Evolutionary conservation across 2,888 invertebrate species (phyloP), one percentile per base, ranked within the genome.

Genomic region (Dexiosoma caninum): DNA sequence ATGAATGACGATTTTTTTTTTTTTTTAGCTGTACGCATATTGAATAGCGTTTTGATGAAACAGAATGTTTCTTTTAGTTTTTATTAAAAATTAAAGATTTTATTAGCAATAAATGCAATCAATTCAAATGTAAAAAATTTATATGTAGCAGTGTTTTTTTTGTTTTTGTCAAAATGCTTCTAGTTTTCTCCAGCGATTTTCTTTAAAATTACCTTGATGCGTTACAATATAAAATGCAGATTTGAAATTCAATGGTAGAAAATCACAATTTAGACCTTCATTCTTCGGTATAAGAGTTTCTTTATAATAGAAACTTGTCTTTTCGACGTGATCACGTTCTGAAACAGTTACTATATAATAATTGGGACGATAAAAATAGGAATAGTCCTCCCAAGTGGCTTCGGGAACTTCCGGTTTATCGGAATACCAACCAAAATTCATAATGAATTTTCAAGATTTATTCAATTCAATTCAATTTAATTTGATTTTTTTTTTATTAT

Each of bases 341-440:
- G 91, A 91, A 62, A 91, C 88, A 60, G 91, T 91, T 67, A 91
- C 86, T 82, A 86, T 86, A 82, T 90, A 90, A 75, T 86, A 88
- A 66, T 89, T 86, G 71, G 90, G 89, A 78, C 88, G 89, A 86
- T 89, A 91, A 71, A 88, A 89, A 83, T 87, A 87, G 82, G 90
- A 87, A 83, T 87, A 87, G 81, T 91, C 91, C 78, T 89, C 89
- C 92, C 92, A 93, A 85, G 91, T 92, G 71, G 91, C 92, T 88
- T 91, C 90, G 82, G 90, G 89, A 85, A 90, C 89, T 79, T 87
- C 86, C 87, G 86, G 72, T 84, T 86, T 87, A 80, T 88, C 87
- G 74, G 85, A 74, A 82, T 87, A 83, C 90, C 90, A 90, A 88
- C 88, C 88, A 87, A 89, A 89, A 86, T 89, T 87, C 88, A 90